phyloP scores from a whole-genome alignment of 2,888 invertebrate genomes.

The Muschampia plurimacula region DNA sequence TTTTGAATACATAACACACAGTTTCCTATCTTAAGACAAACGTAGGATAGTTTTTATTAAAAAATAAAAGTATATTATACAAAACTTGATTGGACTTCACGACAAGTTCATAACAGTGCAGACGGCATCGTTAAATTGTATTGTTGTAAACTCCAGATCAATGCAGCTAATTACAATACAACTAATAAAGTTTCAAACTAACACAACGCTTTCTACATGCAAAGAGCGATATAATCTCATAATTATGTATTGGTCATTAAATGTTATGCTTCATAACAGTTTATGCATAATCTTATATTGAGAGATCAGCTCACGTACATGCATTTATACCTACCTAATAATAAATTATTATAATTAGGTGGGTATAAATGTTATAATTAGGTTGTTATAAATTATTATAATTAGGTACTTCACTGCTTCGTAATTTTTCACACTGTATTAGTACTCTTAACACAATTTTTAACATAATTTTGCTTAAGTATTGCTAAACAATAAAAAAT shows the following conservation, averaged over 20 bases:
- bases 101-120: background rate
- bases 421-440: no score
- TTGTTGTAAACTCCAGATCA: background rate
- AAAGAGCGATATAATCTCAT: background rate
- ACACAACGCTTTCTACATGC: background rate
- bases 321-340: no score
- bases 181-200: background rate
- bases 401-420: no score
- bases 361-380: no score
- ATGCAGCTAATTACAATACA: background rate
- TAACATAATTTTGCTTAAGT: background rate
- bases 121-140: conserved; percentile 17
- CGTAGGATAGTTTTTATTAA: background rate
- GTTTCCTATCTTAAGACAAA: background rate
- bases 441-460: background rate
- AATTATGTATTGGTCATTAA: background rate
- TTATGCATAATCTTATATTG: background rate
- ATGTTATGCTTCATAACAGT: background rate
- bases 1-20: background rate
- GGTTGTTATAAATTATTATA: no score
- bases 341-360: no score
- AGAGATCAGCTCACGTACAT: background rate
- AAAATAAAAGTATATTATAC: background rate
- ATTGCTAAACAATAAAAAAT: conserved; percentile 13
- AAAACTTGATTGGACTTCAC: background rate